A percentile compares a stretch with the other conserved stretches of the same genome.
Conservation (phyloP, 2,888 invertebrate genomes). For the Hirtodrosophila confusa region DNA sequence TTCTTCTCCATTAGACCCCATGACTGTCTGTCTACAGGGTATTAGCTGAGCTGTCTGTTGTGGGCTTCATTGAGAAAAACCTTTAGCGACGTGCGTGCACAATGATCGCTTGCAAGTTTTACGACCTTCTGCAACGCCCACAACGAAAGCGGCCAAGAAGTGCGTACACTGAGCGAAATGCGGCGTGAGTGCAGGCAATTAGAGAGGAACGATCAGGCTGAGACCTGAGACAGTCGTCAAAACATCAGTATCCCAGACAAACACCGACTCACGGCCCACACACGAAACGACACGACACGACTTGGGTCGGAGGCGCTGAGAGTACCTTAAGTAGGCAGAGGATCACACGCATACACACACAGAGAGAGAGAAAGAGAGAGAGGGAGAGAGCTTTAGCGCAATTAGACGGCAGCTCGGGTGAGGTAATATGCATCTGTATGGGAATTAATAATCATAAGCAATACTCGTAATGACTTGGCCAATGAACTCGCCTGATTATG, state of each 20-base stretch:
- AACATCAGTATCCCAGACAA: conserved; percentile 39
- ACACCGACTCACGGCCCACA: conserved; percentile 72
- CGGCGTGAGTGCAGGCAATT: conserved; percentile 46
- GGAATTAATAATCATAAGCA: conserved; percentile 41
- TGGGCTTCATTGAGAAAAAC: conserved; percentile 70
- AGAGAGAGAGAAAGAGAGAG: background rate
- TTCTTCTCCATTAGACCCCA: background rate
- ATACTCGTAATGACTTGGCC: conserved; percentile 42
- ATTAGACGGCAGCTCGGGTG: conserved; percentile 58
- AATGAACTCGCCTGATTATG: conserved; percentile 61
- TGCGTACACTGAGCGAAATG: conserved; percentile 70
- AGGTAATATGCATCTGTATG: conserved; percentile 44
- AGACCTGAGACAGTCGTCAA: conserved; percentile 30
- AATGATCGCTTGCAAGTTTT: conserved; percentile 68
- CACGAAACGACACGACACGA: conserved; percentile 44
- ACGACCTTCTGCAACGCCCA: conserved; percentile 77
- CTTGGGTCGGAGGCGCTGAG: conserved; percentile 11
- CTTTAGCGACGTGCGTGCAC: conserved; percentile 72
- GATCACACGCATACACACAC: conserved; percentile 10
- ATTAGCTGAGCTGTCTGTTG: conserved; percentile 37
- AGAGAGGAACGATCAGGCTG: conserved; percentile 37
- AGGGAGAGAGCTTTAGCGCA: conserved; percentile 39
- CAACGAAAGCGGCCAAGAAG: conserved; percentile 38
- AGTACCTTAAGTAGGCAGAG: conserved; percentile 50
- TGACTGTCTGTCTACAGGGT: conserved; percentile 22